Base-by-base conservation (phyloP, 2,888 invertebrate species). In the Drosophila stalkeri region DNA sequence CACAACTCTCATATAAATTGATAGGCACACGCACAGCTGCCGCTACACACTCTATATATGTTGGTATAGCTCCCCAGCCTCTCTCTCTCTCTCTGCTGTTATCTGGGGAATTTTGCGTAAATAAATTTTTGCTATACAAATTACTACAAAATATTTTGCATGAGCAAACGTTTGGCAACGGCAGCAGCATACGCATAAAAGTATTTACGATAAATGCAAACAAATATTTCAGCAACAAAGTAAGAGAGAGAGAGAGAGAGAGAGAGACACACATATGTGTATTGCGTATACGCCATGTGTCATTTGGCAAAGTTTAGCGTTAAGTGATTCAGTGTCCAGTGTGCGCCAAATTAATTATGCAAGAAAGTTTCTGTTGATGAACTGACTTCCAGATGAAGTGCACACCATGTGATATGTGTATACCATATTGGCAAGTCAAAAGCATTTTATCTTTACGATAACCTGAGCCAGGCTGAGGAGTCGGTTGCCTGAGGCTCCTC, bases 81-180 rank as follows among this genome's bases (percentile, higher is more conserved):
- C 18, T 1, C 18, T 7, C 20, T 20, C 33, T 9, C 33, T 11
- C 9, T 5, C 16, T 41, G 69, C 64, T 59, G 54, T 67, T 69
- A 72, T 72, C 75, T 75, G 72, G 77, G 80, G 75, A 82, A 82
- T 80, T 81, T 75, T 64, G 71, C 60, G 80, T 82, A 82, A 87
- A 86, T 87, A 86, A 80, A 87, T 82, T 82, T 73, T 79, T 71
- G 72, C 64, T 67, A 69, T 63, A 81, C 88, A 88, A 86, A 86
- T 86, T 88, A 82, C 82, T 81, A 72, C 78, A 81, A 88, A 88
- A 86, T 88, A 88, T 83, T 86, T 88, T 81, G 83, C 86, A 86
- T 85, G 85, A 67, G 63, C 64, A 31, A n/a, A 27, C 6, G 27
- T 27, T 27, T 27, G 49, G 77, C 49, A 49, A 1, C 31, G 12